Percentiles rank a stretch among this genome's conserved stretches.
phyloP scores from a whole-genome alignment of 2,888 invertebrate species.

The Julus scandinavius region DNA sequence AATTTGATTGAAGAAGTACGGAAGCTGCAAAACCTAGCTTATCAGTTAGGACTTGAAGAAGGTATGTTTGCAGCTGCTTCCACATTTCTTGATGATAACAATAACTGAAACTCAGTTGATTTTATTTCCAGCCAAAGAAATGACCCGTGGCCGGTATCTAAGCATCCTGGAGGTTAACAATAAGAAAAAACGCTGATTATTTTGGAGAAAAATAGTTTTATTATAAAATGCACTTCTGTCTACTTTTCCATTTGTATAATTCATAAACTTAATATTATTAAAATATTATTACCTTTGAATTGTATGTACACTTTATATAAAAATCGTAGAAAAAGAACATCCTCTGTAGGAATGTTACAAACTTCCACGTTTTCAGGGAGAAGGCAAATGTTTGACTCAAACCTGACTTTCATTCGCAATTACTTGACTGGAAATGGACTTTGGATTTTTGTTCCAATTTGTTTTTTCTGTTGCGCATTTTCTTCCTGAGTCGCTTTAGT shows the following conservation, averaged over 20 bases:
- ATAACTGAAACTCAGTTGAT: constrained; percentile 41
- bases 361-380: not conserved
- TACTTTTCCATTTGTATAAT: not conserved
- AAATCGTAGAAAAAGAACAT: not conserved
- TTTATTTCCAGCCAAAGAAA: constrained; percentile 79
- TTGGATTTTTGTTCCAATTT: not conserved
- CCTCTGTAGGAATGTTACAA: not conserved
- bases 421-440: not conserved
- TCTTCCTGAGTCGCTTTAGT: not conserved
- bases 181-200: constrained; percentile 53
- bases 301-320: not conserved
- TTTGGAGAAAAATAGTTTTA: not conserved
- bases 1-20: constrained; percentile 92
- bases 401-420: not conserved
- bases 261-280: constrained; percentile 31
- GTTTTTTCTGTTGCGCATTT: not conserved
- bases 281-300: not conserved
- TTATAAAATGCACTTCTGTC: not conserved
- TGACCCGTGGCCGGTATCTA: constrained; percentile 94
- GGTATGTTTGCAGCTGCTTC: constrained; percentile 60
- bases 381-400: not conserved
- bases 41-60: constrained; percentile 93
- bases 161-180: constrained; percentile 72
- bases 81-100: too few species aligned
- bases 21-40: constrained; percentile 92